phyloP scores from a whole-genome alignment of 1,140 invertebrate species.

The Nasonia vitripennis region DNA sequence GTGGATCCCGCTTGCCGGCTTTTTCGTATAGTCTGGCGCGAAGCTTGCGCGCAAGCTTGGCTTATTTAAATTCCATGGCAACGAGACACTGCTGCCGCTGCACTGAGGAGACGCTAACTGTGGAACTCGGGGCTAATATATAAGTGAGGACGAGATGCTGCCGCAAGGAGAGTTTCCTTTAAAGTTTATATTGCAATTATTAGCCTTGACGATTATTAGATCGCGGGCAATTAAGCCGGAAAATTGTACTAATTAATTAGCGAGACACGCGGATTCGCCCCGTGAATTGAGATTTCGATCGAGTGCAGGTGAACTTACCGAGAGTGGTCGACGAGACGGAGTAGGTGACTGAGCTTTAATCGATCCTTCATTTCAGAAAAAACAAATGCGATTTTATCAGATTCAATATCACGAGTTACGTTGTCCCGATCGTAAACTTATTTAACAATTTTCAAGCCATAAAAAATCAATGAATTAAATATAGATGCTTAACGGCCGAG shows the following conservation, averaged over 20 bases:
- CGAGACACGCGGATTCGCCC: neutral
- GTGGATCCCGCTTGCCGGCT: neutral
- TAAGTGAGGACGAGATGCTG: neutral
- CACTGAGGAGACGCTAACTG: neutral
- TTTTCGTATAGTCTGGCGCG: neutral
- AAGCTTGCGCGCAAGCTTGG: neutral
- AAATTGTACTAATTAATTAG: neutral
- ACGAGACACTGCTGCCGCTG: neutral
- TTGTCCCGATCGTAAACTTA: too few species aligned
- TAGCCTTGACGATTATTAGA: conserved; percentile 1
- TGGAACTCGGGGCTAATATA: neutral
- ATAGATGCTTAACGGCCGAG: neutral
- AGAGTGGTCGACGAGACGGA: too few species aligned
- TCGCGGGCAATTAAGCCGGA: neutral
- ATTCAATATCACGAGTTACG: too few species aligned
- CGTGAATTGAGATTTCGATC: neutral
- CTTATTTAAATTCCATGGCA: conserved; percentile 38
- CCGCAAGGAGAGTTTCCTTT: neutral
- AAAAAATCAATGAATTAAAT: neutral
- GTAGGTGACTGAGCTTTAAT: too few species aligned
- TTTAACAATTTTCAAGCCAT: neutral
- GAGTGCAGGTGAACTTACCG: too few species aligned
- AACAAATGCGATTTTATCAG: too few species aligned
- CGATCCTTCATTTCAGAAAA: too few species aligned
- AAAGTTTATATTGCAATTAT: conserved; percentile 5